Evolutionary conservation across 2,113 vertebrate species (phyloP), one percentile per base, ranked within the genome.

Genomic region (Halichoerus grypus): DNA sequence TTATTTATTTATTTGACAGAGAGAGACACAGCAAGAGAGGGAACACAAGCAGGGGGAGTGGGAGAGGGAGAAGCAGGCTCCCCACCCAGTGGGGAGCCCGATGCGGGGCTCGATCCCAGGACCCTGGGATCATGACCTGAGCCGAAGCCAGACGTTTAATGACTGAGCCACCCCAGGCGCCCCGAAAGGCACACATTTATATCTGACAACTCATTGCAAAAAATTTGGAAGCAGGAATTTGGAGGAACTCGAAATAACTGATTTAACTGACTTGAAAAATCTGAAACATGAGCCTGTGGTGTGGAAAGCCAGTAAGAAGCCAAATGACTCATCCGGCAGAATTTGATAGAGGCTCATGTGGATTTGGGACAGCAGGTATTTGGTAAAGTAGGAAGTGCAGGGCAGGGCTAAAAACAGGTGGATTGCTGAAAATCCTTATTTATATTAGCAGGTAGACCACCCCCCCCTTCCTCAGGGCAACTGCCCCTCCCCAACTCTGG

Each of bases 261-360:
- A 95, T n/a, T 94, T 88, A 83, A 72, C 28, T 87, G 80, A 72
- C 39, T 69, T 91, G 21, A 82, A 86, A 81, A 76, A 59, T 71
- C 22, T 46, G 53, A 96, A 46, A 92, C 65, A 57, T 33, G 28
- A 71, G 51, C 74, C 28, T 96, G 10, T 5, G 21, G 19, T 3
- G 2, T 89, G 31, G 16, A 63, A 69, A 91, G 67, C 22, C 82
- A 91, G 46, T 81, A 71, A 81, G 77, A 91, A 88, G 36, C 36
- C 86, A 95, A 92, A 2, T 19, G 18, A 88, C 46, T 28, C 9
- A 63, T 94, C 24, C 33, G 24, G 36, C 14, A 89, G 65, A 95
- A 86, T 28, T 89, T 71, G 57, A 91, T 39, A 84, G 95, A 85
- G 65, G 28, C 5, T 74, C 67, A 88, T 42, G 12, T 15, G 86